Evolutionary conservation across 2,888 invertebrate genomes (phyloP).

Genomic region (Dolomedes plantarius): DNA sequence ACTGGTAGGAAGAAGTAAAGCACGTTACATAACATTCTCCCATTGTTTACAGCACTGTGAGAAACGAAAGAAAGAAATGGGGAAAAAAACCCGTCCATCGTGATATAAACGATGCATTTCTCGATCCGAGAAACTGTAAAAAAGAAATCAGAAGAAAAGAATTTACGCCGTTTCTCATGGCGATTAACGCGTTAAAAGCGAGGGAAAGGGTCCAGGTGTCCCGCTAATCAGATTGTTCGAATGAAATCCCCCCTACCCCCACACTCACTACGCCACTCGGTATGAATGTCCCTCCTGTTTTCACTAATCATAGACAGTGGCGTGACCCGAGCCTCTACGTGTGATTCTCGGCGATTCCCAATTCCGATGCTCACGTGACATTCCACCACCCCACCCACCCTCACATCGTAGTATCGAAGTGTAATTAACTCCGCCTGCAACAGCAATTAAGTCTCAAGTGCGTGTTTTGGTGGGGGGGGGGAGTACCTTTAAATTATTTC

Average conservation of each 20-base stretch:
- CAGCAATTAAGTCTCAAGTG: neutral
- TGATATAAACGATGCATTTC: neutral
- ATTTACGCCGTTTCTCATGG: neutral
- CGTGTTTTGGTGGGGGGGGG: neutral
- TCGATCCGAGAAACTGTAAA: neutral
- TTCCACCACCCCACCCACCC: neutral
- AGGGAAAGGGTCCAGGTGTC: neutral
- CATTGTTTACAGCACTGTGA: too few species aligned
- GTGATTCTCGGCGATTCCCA: neutral
- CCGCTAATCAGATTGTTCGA: neutral
- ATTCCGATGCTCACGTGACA: conserved; percentile 5
- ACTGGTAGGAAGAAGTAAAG: too few species aligned
- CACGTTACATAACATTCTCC: too few species aligned
- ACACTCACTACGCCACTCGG: neutral
- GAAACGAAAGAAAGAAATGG: too few species aligned
- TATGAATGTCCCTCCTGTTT: conserved; percentile 2
- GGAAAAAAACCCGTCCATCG: neutral
- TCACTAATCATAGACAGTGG: neutral
- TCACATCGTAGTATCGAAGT: neutral
- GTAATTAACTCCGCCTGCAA: neutral
- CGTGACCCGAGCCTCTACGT: neutral
- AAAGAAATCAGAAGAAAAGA: neutral
- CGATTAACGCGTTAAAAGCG: conserved; percentile 2
- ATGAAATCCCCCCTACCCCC: neutral
- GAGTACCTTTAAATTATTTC: neutral